Evolutionary conservation across 2,888 invertebrate species (phyloP), one percentile per base, ranked within the genome.

Genomic region (Xestia sexstrigata): DNA sequence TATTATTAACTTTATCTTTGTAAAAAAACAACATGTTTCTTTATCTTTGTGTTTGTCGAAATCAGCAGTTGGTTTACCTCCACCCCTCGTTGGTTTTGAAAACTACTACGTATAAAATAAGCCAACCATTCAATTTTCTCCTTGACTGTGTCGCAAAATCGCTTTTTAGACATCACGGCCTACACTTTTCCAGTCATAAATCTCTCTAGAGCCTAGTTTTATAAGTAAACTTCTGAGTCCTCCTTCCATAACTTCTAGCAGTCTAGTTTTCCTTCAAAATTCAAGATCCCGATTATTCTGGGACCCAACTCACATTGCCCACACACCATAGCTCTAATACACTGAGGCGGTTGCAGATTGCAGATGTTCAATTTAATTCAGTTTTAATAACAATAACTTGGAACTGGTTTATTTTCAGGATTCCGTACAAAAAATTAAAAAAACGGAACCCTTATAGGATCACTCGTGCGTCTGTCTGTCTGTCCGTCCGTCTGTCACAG

Each of bases 71-170:
- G 8, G 13, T n/a, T 23, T 13, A 2, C 45, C 45, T 30, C 30
- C 15, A 70, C 70, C 20, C 39, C 2, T 20, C 9, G 63, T n/a
- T 58, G 26, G 26, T 58, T 26, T 78, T 79, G 55, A n/a, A n/a
- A 35, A 42, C 39, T 30, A 8, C 5, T 45, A 11, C 47, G 20
- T 30, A 63, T 35, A 7, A 20, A 45, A 20, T 47, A 35, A 52
- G n/a, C n/a, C 20, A 45, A 35, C 11, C 26, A 76, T 75, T 63
- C 6, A 30, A 42, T 68, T 30, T 60, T 1, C 39, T 62, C 42
- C 8, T n/a, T 70, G 45, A 71, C 35, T 47, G 30, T 26, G 35
- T 35, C 47, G 20, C 26, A 35, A 26, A 67, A 23, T 52, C 30
- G 49, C 42, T 60, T 62, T 75, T 11, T 42, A n/a, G 39, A n/a